Evolutionary conservation across 2,113 vertebrate genomes (phyloP).

Genomic region (Erinaceus europaeus): DNA sequence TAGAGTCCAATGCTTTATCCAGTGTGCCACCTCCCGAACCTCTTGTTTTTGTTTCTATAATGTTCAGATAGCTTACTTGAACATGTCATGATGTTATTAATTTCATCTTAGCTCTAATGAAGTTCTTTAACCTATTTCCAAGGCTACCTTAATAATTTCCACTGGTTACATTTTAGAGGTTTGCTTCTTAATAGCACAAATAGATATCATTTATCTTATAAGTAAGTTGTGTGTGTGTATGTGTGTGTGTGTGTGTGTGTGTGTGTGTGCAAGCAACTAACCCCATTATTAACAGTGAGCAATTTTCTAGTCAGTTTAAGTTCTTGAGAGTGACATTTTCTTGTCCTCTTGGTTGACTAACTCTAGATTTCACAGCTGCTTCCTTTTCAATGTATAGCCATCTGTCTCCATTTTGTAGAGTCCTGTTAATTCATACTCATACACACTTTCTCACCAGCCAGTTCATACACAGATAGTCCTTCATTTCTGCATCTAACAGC

Average conservation of each 20-base stretch:
- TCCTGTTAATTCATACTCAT: background rate
- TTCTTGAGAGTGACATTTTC: background rate
- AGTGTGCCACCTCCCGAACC: too few relatives aligned
- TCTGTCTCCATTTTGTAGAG: background rate
- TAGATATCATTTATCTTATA: too few relatives aligned
- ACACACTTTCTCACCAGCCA: background rate
- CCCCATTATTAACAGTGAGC: background rate
- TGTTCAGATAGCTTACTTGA: slow-evolving; percentile 6
- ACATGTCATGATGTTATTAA: background rate
- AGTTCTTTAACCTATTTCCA: slow-evolving; percentile 20
- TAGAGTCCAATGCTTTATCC: too few relatives aligned
- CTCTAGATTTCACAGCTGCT: background rate
- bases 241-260: too few relatives aligned
- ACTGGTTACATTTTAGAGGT: slow-evolving; percentile 13
- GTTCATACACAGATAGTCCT: slow-evolving; percentile 30
- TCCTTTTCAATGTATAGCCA: background rate
- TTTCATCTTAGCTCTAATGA: background rate
- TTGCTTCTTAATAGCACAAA: background rate
- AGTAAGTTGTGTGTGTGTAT: too few relatives aligned
- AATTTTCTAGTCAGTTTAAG: slow-evolving; percentile 21
- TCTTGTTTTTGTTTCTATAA: slow-evolving; percentile 20
- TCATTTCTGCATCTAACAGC: background rate
- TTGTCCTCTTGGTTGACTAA: background rate
- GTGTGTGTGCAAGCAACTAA: background rate
- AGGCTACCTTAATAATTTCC: slow-evolving; percentile 3